These are phyloP conservation scores for Gymnobelideus leadbeateri DNA, from an alignment of 2,113 vertebrate genomes.

Conservation along the genomic window DNA sequence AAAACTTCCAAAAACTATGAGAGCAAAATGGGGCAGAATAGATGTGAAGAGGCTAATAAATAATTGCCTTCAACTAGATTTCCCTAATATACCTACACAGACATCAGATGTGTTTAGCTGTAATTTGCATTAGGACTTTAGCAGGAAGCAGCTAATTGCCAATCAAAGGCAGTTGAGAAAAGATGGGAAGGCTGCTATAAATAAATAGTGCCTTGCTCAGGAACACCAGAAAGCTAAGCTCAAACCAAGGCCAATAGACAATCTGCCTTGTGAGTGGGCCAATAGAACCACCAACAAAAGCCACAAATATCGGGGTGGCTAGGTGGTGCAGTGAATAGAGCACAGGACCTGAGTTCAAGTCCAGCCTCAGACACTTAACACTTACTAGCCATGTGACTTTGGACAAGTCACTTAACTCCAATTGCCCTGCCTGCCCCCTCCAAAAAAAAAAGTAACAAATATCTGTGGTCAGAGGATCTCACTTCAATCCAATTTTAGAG, in stretches of 20 bases:
- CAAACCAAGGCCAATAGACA: neutral
- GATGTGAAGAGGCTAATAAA: neutral
- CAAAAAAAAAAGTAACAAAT: neutral
- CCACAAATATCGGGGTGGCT: neutral
- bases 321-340: too few relatives aligned
- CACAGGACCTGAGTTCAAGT: too few relatives aligned
- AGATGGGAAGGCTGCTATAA: neutral
- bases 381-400: too few relatives aligned
- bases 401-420: too few relatives aligned
- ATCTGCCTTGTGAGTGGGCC: neutral
- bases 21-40: neutral
- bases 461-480: neutral
- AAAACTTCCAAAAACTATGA: neutral
- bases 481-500: neutral
- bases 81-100: neutral
- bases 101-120: neutral
- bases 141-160: neutral
- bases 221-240: neutral
- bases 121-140: neutral
- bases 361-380: too few relatives aligned
- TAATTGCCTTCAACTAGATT: neutral
- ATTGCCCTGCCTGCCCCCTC: too few relatives aligned
- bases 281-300: neutral
- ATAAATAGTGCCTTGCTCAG: neutral
- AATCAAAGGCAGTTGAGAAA: neutral